Evolutionary conservation across 2,888 invertebrate species (phyloP).

Genomic region (Koerneria pararmatus): DNA sequence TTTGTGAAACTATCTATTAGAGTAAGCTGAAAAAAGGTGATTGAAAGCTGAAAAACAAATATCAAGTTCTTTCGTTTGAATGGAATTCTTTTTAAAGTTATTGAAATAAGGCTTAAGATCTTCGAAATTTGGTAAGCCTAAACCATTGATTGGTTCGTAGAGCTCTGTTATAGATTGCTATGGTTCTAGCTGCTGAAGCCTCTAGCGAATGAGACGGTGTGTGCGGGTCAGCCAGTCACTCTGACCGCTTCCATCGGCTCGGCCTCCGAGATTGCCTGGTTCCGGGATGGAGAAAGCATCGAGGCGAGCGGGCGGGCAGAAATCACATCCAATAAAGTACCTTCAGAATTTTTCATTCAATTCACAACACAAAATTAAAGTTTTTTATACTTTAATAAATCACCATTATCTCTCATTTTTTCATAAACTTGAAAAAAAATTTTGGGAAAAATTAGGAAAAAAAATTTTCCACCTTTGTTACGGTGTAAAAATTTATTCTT

Average conservation of each 20-base stretch:
- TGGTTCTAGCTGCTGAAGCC: conserved; percentile 31
- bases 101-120: no score
- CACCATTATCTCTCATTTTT: neutral
- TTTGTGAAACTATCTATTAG: no score
- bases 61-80: no score
- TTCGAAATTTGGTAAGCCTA: no score
- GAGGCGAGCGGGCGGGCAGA: conserved; percentile 7
- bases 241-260: conserved; percentile 36
- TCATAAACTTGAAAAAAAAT: neutral
- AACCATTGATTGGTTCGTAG: no score
- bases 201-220: conserved; percentile 44
- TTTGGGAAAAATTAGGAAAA: neutral
- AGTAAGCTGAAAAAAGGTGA: no score
- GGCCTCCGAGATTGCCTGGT: conserved; percentile 18
- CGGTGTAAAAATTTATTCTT: no score
- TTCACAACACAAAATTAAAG: neutral
- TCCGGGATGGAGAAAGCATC: conserved; percentile 10
- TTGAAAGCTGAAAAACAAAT: no score
- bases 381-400: neutral
- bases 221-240: conserved; percentile 40
- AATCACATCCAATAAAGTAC: conserved; percentile 7
- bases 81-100: no score
- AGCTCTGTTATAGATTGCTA: no score
- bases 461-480: neutral
- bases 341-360: neutral